Base-by-base conservation (phyloP, 2,797 vertebrate genomes). In the Phoeniculus purpureus region DNA sequence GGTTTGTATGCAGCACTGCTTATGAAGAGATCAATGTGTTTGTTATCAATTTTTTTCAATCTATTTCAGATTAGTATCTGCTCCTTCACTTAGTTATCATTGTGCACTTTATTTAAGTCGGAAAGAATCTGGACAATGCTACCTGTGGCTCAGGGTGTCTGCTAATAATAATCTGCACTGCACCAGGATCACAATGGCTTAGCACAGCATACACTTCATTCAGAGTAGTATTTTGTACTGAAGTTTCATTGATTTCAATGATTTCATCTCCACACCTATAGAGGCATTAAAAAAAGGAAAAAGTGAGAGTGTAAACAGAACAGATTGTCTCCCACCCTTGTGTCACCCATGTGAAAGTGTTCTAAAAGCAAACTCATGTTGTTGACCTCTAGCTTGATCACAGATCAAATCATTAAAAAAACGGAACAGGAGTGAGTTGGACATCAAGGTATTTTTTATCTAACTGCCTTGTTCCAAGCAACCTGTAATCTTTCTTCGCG, bases 71-170 rank as follows among this genome's bases (percentile, higher is more conserved):
- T 77, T 29, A 67, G 25, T 3, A 27, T 22, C 32, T 64, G 2
- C 16, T 78, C 15, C 19, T n/a, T 83, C 20, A 3, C 18, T 58
- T 47, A 18, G 12, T 60, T 92, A 23, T 89, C 40, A 66, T 0
- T 54, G 14, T 0, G 7, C 60, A 15, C 23, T 66, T 43, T 48
- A 34, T 7, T 55, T 65, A 88, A 52, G 40, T 55, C 61, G 51
- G 40, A 58, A 84, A 65, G 23, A 75, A 84, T 3, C 29, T 0
- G 2, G 8, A 26, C 2, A 10, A 3, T 32, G 22, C 62, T 98
- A 99, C 99, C 98, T 99, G 98, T 26, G 98, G 98, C 92, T 99
- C 98, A 0, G 98, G 99, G 76, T 99, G 99, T 54, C 99, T 98
- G 94, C 99, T 99, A 78, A 99, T 98, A 47, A 98, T 98, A 93